Conservation (phyloP, 2,888 invertebrate species). For the Leucophora obtusa region DNA sequence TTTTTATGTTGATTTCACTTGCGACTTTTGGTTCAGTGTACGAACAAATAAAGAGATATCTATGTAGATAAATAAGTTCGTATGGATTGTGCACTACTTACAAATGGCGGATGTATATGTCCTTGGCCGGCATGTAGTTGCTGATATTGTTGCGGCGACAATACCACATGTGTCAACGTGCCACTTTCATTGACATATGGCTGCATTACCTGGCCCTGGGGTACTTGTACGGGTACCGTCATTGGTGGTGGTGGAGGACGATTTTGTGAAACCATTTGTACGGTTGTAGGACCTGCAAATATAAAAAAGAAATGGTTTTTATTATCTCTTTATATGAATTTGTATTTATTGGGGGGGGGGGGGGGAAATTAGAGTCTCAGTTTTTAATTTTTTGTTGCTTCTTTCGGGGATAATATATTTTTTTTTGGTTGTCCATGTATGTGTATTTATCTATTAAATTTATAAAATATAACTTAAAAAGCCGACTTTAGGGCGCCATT, state of each 20-base stretch:
- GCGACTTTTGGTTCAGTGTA: no score
- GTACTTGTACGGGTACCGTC: slow-evolving; percentile 94
- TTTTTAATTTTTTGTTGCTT: background rate
- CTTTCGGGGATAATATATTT: background rate
- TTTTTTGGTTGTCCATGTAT: slow-evolving; percentile 26
- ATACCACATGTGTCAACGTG: slow-evolving; percentile 91
- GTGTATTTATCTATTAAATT: slow-evolving; percentile 53
- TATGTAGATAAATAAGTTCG: background rate
- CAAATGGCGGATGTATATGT: slow-evolving; percentile 83
- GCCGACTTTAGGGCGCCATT: slow-evolving; percentile 52
- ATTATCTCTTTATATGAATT: background rate
- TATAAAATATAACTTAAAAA: slow-evolving; percentile 56
- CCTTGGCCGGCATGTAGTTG: slow-evolving; percentile 79
- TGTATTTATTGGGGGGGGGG: slow-evolving; percentile 5
- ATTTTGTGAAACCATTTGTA: slow-evolving; percentile 91
- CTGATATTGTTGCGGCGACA: slow-evolving; percentile 86
- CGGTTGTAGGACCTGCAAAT: slow-evolving; percentile 87
- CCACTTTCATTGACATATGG: slow-evolving; percentile 95
- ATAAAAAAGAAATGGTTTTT: background rate
- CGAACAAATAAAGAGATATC: background rate
- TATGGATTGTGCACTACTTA: slow-evolving; percentile 79
- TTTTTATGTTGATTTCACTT: no score
- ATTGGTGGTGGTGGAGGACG: slow-evolving; percentile 87
- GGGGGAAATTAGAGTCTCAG: background rate
- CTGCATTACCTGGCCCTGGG: slow-evolving; percentile 93